A percentile compares a stretch with the other conserved stretches of the same genome.
These are phyloP conservation scores for Nymphalis polychloros DNA, from an alignment of 2,888 invertebrate genomes.

Conservation along the genomic window DNA sequence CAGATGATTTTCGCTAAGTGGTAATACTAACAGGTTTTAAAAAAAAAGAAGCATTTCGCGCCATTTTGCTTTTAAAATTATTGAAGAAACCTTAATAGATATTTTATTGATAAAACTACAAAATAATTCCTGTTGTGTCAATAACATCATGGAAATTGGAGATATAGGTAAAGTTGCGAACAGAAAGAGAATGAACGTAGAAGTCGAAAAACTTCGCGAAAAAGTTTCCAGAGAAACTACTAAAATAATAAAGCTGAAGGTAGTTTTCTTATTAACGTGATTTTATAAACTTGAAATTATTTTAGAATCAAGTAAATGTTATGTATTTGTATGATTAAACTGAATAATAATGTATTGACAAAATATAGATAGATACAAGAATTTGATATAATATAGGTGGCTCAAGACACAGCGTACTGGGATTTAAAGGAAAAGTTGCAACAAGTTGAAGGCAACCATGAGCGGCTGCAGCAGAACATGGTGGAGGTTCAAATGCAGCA, in stretches of 20 bases:
- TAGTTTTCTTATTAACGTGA: constrained; percentile 36
- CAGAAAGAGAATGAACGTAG: constrained; percentile 59
- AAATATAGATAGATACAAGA: too few relatives aligned
- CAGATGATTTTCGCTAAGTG: too few relatives aligned
- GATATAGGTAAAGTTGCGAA: constrained; percentile 59
- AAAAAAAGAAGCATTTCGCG: neutral
- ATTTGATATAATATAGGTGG: constrained; percentile 52
- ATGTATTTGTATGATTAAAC: too few relatives aligned
- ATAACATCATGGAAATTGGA: constrained; percentile 54
- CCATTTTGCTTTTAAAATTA: constrained; percentile 1
- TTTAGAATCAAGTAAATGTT: too few relatives aligned
- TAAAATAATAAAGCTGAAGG: constrained; percentile 69
- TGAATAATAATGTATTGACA: too few relatives aligned
- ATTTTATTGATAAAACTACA: neutral
- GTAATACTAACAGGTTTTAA: too few relatives aligned
- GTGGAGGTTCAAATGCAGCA: constrained; percentile 71
- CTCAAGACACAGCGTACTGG: constrained; percentile 72
- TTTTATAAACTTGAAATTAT: too few relatives aligned
- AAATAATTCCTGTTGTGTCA: neutral
- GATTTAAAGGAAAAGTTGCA: constrained; percentile 64
- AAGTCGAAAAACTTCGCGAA: constrained; percentile 63
- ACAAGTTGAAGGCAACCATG: constrained; percentile 61
- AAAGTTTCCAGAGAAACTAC: constrained; percentile 63
- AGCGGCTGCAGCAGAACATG: constrained; percentile 71
- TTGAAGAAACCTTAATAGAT: neutral